A percentile compares a stretch with the other conserved stretches of the same genome.
These are phyloP conservation scores for Drosophila ercepeae DNA, from an alignment of 1,140 invertebrate species.

Conservation along the genomic window DNA sequence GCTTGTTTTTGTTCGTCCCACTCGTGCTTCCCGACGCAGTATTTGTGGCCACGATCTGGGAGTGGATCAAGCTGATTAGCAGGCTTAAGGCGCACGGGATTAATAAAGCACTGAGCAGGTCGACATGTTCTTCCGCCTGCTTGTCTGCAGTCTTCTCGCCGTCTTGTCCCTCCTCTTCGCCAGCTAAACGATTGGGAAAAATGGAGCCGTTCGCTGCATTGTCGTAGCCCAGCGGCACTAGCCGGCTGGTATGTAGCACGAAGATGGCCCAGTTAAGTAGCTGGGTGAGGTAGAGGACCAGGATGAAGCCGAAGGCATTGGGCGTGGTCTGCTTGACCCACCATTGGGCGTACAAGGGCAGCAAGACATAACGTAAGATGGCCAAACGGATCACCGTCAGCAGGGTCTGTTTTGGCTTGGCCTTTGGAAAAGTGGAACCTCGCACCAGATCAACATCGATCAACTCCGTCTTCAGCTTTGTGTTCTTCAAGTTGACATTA, in stretches of 20 bases:
- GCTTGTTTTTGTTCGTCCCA: conserved; percentile 62
- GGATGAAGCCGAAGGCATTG: conserved; percentile 88
- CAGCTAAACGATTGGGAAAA: background rate
- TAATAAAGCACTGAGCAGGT: conserved; percentile 85
- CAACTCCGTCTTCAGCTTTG: conserved; percentile 94
- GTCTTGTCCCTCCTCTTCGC: background rate
- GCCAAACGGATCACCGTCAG: conserved; percentile 92
- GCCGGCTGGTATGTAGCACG: conserved; percentile 84
- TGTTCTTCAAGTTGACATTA: conserved; percentile 93
- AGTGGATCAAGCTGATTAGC: conserved; percentile 93
- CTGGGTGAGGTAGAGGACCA: conserved; percentile 91
- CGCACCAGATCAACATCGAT: conserved; percentile 98
- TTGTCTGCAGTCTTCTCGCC: conserved; percentile 27
- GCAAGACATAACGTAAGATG: conserved; percentile 90
- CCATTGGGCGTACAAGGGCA: conserved; percentile 93
- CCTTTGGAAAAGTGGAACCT: conserved; percentile 96
- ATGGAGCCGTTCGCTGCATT: conserved; percentile 19
- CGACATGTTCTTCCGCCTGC: conserved; percentile 59
- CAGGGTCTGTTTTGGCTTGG: conserved; percentile 95
- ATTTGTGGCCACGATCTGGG: conserved; percentile 93
- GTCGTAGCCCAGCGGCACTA: conserved; percentile 38
- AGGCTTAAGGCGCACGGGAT: conserved; percentile 92
- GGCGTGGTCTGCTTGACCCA: conserved; percentile 94
- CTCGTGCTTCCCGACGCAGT: conserved; percentile 27
- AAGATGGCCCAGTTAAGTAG: conserved; percentile 88